These are phyloP conservation scores for Gymnopithys bicolor DNA, from an alignment of 2,797 vertebrate species.

Conservation along the genomic window DNA sequence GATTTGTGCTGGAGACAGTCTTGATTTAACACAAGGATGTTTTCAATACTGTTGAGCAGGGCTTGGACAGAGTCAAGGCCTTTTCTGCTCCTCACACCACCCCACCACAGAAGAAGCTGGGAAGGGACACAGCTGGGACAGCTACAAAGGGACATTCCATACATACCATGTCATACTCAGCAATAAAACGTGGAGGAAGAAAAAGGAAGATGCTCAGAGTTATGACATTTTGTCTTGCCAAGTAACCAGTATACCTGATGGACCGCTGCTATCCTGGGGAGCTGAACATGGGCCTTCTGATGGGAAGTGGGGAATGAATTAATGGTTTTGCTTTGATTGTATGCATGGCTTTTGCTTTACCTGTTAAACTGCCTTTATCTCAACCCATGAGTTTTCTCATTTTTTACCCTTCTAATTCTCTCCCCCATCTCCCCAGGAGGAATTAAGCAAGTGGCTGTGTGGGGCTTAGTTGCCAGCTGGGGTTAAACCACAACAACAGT, in stretches of 20 bases:
- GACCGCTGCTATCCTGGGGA: background rate
- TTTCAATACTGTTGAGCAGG: background rate
- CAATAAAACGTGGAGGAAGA: background rate
- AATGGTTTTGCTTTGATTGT: background rate
- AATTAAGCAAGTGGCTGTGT: background rate
- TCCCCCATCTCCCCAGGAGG: background rate
- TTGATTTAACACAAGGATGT: background rate
- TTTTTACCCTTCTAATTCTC: background rate
- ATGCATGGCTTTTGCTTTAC: background rate
- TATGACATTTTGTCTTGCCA: background rate
- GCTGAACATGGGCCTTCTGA: background rate
- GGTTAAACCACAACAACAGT: background rate
- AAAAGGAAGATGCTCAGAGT: background rate
- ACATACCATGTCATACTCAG: background rate
- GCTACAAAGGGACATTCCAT: background rate
- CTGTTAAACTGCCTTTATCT: background rate
- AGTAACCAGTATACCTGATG: background rate
- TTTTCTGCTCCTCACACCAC: background rate
- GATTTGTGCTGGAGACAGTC: background rate
- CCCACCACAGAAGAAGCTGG: background rate
- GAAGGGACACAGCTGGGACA: background rate
- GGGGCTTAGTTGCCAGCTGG: background rate
- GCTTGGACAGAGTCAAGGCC: background rate
- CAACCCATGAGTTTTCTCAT: background rate
- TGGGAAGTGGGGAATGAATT: background rate